Percentiles rank a stretch among this genome's conserved stretches.
phyloP scores from a whole-genome alignment of 2,888 invertebrate genomes.

The Torymus auratus region DNA sequence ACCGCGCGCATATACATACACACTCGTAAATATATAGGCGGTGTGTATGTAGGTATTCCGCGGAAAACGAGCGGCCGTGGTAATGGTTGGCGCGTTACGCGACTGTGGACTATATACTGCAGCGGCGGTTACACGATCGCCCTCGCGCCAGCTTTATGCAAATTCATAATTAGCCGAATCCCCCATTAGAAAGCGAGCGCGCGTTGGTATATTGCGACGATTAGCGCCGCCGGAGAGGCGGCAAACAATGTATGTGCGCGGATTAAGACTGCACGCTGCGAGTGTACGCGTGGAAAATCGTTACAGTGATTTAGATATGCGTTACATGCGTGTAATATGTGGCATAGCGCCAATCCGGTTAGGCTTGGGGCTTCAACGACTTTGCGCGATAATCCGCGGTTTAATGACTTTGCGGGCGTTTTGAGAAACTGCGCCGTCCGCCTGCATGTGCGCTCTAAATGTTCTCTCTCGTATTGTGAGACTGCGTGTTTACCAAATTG shows the following conservation, averaged over 20 bases:
- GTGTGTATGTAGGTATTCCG: no score
- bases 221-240: not conserved
- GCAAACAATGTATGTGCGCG: constrained; percentile 28
- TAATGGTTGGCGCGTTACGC: no score
- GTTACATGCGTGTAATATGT: not conserved
- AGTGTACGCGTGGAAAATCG: constrained; percentile 25
- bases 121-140: not conserved
- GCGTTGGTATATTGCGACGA: not conserved
- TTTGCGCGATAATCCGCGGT: not conserved
- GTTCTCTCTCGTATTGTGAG: no score
- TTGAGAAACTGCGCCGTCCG: not conserved
- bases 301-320: constrained; percentile 2
- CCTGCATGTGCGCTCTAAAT: no score
- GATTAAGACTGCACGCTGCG: constrained; percentile 22
- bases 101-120: no score
- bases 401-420: constrained; percentile 8
- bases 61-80: no score
- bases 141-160: constrained; percentile 43
- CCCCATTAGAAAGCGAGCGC: constrained; percentile 48
- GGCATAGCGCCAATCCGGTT: constrained; percentile 8
- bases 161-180: constrained; percentile 53
- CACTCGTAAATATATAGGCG: not conserved
- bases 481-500: no score
- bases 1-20: not conserved
- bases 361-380: constrained; percentile 9